Evolutionary conservation across 2,888 invertebrate species (phyloP).

Genomic region (Drosophila monieri): DNA sequence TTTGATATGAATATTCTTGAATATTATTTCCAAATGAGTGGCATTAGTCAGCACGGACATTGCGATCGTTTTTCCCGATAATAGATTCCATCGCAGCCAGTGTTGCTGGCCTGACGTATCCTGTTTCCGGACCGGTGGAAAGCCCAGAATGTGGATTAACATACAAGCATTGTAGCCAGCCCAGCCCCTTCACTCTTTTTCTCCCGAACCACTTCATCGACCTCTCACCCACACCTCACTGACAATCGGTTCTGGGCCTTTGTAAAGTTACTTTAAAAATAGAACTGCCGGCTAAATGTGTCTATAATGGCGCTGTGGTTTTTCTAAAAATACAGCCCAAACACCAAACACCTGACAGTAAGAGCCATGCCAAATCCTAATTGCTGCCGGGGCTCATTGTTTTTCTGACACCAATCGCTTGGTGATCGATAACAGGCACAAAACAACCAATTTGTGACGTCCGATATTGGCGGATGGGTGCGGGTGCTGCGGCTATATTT

Average conservation of each 20-base stretch:
- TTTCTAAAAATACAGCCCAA: slow-evolving; percentile 66
- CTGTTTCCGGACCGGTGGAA: slow-evolving; percentile 33
- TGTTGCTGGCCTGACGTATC: slow-evolving; percentile 18
- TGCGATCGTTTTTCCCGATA: slow-evolving; percentile 20
- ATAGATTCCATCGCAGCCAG: slow-evolving; percentile 23
- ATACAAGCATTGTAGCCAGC: slow-evolving; percentile 1
- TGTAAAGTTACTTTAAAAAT: slow-evolving; percentile 62
- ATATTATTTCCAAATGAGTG: slow-evolving; percentile 10
- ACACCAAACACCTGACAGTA: slow-evolving; percentile 42
- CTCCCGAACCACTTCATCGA: neutral
- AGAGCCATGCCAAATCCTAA: slow-evolving; percentile 41
- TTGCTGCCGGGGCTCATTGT: slow-evolving; percentile 43
- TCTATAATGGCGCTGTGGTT: slow-evolving; percentile 69
- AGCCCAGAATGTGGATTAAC: slow-evolving; percentile 20
- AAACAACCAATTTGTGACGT: slow-evolving; percentile 72
- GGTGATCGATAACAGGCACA: slow-evolving; percentile 40
- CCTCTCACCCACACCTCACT: slow-evolving; percentile 9
- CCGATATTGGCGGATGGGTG: slow-evolving; percentile 54
- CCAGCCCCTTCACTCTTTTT: slow-evolving; percentile 10
- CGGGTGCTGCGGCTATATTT: slow-evolving; percentile 22
- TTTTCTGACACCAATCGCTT: slow-evolving; percentile 27
- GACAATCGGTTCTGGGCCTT: slow-evolving; percentile 34
- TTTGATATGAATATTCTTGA: neutral
- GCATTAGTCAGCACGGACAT: slow-evolving; percentile 17
- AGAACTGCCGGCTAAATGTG: slow-evolving; percentile 68